Evolutionary conservation across 1,140 invertebrate genomes (phyloP).

Genomic region (Hycleus cichorii): DNA sequence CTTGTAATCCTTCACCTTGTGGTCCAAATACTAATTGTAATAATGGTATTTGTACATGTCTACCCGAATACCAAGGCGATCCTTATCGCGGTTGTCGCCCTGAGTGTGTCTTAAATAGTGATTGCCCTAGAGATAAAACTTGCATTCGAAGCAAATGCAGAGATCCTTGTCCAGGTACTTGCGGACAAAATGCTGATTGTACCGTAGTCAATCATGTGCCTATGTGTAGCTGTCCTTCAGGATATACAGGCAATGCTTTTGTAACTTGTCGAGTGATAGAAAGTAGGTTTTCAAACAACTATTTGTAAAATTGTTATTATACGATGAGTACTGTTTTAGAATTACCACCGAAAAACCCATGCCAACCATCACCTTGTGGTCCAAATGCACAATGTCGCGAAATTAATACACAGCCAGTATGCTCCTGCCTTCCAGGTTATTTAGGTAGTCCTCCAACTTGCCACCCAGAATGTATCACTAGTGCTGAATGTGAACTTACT

Average conservation of each 20-base stretch:
- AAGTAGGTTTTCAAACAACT: conserved; percentile 40
- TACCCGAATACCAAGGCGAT: conserved; percentile 67
- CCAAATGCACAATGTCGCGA: conserved; percentile 53
- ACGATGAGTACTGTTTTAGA: conserved; percentile 38
- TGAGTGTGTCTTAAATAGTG: conserved; percentile 64
- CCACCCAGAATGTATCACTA: conserved; percentile 63
- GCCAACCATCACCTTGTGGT: conserved; percentile 55
- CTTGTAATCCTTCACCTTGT: conserved; percentile 68
- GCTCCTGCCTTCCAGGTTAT: conserved; percentile 58
- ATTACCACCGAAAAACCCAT: conserved; percentile 47
- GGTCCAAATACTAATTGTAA: conserved; percentile 69
- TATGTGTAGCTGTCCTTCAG: conserved; percentile 53
- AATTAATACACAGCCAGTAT: conserved; percentile 55
- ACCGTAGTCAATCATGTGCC: conserved; percentile 57
- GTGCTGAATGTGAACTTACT: conserved; percentile 59
- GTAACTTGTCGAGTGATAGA: conserved; percentile 49
- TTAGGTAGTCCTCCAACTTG: conserved; percentile 68
- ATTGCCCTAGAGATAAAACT: conserved; percentile 58
- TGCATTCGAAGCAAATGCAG: conserved; percentile 63
- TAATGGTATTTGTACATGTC: conserved; percentile 65
- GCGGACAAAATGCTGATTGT: conserved; percentile 60
- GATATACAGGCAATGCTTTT: conserved; percentile 59
- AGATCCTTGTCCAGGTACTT: conserved; percentile 64
- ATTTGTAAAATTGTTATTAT: conserved; percentile 9
- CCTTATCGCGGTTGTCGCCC: conserved; percentile 66